These are phyloP conservation scores for Meloidogyne floridensis DNA, from an alignment of 1,140 invertebrate genomes.

Conservation along the genomic window DNA sequence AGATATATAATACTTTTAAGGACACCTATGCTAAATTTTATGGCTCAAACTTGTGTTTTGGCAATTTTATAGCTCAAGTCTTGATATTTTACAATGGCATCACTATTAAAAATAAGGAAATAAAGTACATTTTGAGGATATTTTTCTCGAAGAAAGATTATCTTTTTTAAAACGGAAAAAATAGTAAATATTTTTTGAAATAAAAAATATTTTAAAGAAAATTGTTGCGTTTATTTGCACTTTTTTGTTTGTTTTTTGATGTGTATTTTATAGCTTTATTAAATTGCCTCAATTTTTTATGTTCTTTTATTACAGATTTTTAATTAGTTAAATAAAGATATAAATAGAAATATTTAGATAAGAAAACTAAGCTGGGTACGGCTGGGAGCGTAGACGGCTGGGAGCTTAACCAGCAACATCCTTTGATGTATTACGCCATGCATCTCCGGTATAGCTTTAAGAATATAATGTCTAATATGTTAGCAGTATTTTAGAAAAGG, in stretches of 20 bases:
- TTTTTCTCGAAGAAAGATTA: constrained; percentile 4
- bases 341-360: too few relatives aligned
- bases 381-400: too few relatives aligned
- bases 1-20: not conserved
- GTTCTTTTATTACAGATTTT: too few relatives aligned
- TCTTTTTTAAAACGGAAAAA: not conserved
- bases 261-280: too few relatives aligned
- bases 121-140: not conserved
- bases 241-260: not conserved
- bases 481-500: too few relatives aligned
- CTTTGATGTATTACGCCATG: too few relatives aligned
- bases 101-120: too few relatives aligned
- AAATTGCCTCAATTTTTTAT: not conserved
- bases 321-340: too few relatives aligned
- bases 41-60: not conserved
- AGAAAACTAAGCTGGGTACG: too few relatives aligned
- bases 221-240: not conserved
- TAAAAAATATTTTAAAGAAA: not conserved
- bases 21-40: not conserved
- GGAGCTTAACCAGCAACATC: too few relatives aligned
- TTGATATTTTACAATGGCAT: not conserved
- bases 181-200: not conserved
- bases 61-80: not conserved
- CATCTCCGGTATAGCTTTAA: too few relatives aligned
- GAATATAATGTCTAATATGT: too few relatives aligned